Base-by-base conservation (phyloP, 2,888 invertebrate species). In the Colostygia pectinataria region DNA sequence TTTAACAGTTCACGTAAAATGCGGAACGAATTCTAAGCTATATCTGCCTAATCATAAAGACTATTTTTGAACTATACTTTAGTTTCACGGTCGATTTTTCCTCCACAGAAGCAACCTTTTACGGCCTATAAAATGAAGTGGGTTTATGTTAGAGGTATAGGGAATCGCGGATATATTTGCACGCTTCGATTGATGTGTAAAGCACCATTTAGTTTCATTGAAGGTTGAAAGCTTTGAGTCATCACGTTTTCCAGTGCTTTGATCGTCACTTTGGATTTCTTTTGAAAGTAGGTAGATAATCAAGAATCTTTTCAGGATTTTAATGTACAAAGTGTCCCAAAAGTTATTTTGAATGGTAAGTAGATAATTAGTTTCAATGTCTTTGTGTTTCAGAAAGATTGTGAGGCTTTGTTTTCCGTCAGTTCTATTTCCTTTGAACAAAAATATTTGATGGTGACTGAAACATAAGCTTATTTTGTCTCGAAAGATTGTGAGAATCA, bases 41-140 rank as follows among this genome's bases (percentile, higher is more conserved):
- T 31, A 18, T 13, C 14, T 5, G 4, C 25, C n/a, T 27, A 7
- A 27, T 3, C 27, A 13, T 37, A 37, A 25, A 27, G 37, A 27
- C 10, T 15, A 1, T 47, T 32, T 42, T 34, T 23, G 15, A 14
- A 25, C 23, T 14, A 40, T 15, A 27, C 12, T 14, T 53, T 32
- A 38, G 27, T 29, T 36, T 32, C 29, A 24, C 20, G 9, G 36
- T 34, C n/a, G 32, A 18, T 43, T 20, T 48, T 47, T 37, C 15
- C 24, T 36, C 32, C 33, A 32, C 24, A 36, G 24, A 41, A 38
- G 23, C 36, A 44, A 48, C 40, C 38, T 46, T 57, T 60, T 54
- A 60, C 55, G 42, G 51, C 50, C 54, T 50, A 57, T 57, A 59
- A 60, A 62, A 53, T 48, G 52, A 49, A 57, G 57, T 59, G 36